A percentile compares a stretch with the other conserved stretches of the same genome.
These are phyloP conservation scores for Tachyglossus aculeatus DNA, from an alignment of 2,797 vertebrate genomes.

Conservation along the genomic window DNA sequence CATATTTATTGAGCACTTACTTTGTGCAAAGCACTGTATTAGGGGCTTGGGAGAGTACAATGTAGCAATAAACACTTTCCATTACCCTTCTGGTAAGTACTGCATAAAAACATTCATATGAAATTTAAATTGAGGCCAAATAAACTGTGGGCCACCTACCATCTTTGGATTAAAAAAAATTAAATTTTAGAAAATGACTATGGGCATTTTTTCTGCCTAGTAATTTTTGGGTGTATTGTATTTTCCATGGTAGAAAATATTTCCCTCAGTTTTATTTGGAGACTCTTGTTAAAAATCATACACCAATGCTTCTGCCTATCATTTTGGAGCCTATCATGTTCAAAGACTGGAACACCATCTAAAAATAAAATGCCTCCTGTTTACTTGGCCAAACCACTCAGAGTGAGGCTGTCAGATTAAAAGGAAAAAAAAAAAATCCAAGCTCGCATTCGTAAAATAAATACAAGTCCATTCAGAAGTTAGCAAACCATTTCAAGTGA, in stretches of 20 bases:
- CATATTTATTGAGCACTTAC: too few relatives aligned
- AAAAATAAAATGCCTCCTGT: too few relatives aligned
- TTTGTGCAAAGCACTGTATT: too few relatives aligned
- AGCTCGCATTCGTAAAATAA: too few relatives aligned
- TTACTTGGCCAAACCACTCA: too few relatives aligned
- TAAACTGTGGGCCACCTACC: background rate
- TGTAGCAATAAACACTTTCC: too few relatives aligned
- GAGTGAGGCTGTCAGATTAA: too few relatives aligned
- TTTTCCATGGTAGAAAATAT: background rate
- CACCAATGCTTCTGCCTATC: rapidly evolving
- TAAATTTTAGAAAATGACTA: background rate
- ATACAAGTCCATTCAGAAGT: too few relatives aligned
- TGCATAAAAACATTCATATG: conserved; percentile 2
- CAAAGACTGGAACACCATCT: background rate
- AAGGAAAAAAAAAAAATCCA: too few relatives aligned
- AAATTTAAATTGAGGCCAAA: conserved; percentile 29
- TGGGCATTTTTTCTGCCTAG: background rate
- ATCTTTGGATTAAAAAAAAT: conserved; percentile 25
- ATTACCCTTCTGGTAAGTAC: background rate
- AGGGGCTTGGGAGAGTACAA: too few relatives aligned
- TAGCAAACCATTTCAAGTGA: too few relatives aligned
- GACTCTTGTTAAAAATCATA: conserved; percentile 2
- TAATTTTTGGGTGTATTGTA: background rate
- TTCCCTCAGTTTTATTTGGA: background rate
- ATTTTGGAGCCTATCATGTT: background rate